Evolutionary conservation across 2,113 vertebrate species (phyloP).

Genomic region (Callorhinus ursinus): DNA sequence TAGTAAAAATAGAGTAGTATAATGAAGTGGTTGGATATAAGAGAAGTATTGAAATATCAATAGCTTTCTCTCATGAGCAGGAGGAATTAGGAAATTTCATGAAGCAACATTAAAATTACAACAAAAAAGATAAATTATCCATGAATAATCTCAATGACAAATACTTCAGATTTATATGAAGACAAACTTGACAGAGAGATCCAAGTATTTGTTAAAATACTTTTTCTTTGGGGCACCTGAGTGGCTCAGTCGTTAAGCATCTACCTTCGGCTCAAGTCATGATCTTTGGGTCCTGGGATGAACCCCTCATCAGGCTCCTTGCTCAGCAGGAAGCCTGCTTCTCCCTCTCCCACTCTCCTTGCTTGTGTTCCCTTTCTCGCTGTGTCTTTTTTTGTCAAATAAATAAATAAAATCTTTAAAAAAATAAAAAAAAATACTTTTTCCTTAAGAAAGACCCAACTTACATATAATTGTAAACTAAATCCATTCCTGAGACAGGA

Average conservation of each 20-base stretch:
- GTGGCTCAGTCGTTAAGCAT: too few relatives aligned
- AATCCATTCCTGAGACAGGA: neutral
- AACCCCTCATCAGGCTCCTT: too few relatives aligned
- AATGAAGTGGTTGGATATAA: neutral
- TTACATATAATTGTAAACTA: neutral
- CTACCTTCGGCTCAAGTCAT: too few relatives aligned
- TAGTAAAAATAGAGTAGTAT: neutral
- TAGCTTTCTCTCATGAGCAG: neutral
- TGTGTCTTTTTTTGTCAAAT: too few relatives aligned
- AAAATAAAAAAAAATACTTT: neutral
- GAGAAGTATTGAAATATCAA: neutral
- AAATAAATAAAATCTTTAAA: too few relatives aligned
- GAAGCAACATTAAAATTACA: constrained; percentile 30
- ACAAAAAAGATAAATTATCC: neutral
- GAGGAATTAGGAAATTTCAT: neutral
- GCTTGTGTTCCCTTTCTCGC: too few relatives aligned
- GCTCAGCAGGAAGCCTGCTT: too few relatives aligned
- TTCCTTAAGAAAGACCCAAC: neutral
- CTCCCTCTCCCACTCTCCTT: too few relatives aligned
- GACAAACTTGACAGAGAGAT: neutral
- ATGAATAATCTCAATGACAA: neutral
- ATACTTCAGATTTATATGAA: constrained; percentile 30
- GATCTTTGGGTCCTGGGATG: too few relatives aligned
- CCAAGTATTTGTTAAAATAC: neutral
- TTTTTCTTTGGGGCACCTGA: too few relatives aligned